Conservation (phyloP, 1,140 invertebrate genomes). For the Sinella curviseta region DNA sequence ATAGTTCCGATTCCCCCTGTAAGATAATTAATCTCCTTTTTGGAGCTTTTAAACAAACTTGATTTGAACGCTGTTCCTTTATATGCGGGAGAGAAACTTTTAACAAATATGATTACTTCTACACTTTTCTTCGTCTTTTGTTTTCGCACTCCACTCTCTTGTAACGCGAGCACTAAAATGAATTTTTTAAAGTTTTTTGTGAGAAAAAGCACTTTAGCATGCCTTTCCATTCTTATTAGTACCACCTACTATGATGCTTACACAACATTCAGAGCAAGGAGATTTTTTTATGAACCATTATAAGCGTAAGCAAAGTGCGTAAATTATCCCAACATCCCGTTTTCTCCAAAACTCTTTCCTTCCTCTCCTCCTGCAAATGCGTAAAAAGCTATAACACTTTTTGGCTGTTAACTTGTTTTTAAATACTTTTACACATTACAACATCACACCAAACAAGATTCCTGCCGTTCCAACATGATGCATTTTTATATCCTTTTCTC, state of each 20-base stretch:
- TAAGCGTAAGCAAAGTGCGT: not conserved
- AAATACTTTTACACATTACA: conserved; percentile 16
- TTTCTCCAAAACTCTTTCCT: not conserved
- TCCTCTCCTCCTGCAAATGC: too few species aligned
- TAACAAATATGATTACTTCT: too few species aligned
- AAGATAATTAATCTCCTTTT: conserved; percentile 22
- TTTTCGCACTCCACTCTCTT: too few species aligned
- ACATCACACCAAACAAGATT: conserved; percentile 11
- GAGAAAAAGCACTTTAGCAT: not conserved
- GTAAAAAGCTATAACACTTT: not conserved
- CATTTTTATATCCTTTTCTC: not conserved
- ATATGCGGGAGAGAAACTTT: too few species aligned
- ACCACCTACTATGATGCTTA: conserved; percentile 1
- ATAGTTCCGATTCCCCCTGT: not conserved
- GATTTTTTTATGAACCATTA: not conserved
- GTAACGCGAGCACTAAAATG: too few species aligned
- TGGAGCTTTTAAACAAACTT: not conserved
- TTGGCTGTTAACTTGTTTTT: not conserved
- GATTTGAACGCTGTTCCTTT: not conserved
- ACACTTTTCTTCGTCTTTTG: too few species aligned
- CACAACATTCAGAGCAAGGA: not conserved
- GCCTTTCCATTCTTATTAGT: conserved; percentile 10
- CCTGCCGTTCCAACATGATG: not conserved
- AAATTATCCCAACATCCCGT: conserved; percentile 13
- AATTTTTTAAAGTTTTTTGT: too few species aligned